phyloP scores from a whole-genome alignment of 2,113 vertebrate species.

The Mus musculus region DNA sequence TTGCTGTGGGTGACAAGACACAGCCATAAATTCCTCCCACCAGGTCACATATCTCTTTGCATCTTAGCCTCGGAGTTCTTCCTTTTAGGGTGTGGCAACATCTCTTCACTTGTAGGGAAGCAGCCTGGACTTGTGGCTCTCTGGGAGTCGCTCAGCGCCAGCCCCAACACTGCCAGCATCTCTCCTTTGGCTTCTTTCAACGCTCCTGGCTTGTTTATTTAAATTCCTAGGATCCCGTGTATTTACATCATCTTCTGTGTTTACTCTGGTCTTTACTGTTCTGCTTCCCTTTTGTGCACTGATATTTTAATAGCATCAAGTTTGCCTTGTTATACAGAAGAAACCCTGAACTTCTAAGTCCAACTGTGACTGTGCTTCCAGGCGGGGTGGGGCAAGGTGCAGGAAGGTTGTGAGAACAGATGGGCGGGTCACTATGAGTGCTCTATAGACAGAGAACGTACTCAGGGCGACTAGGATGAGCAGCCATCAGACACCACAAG shows the following conservation, averaged over 20 bases:
- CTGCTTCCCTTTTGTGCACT: background rate
- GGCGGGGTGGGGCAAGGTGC: background rate
- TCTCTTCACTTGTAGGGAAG: background rate
- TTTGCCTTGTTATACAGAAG: background rate
- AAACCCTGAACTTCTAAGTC: background rate
- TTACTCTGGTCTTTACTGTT: constrained; percentile 9
- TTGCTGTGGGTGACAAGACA: background rate
- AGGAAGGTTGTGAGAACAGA: background rate
- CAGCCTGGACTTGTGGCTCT: background rate
- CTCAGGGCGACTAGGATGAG: background rate
- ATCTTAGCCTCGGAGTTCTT: background rate
- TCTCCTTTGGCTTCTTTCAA: background rate
- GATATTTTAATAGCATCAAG: background rate
- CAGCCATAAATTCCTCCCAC: background rate
- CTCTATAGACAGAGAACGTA: background rate
- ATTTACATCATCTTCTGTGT: background rate
- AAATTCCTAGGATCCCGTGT: background rate
- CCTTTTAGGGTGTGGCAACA: too few relatives aligned
- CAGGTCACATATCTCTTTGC: background rate
- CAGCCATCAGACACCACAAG: background rate
- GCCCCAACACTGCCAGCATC: background rate
- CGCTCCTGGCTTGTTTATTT: background rate
- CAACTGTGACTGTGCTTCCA: background rate
- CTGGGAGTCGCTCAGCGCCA: background rate
- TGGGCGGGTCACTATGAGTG: too few relatives aligned